Evolutionary conservation across 1,140 invertebrate species (phyloP), one percentile per base, ranked within the genome.

Genomic region (Phymastichus coffea): DNA sequence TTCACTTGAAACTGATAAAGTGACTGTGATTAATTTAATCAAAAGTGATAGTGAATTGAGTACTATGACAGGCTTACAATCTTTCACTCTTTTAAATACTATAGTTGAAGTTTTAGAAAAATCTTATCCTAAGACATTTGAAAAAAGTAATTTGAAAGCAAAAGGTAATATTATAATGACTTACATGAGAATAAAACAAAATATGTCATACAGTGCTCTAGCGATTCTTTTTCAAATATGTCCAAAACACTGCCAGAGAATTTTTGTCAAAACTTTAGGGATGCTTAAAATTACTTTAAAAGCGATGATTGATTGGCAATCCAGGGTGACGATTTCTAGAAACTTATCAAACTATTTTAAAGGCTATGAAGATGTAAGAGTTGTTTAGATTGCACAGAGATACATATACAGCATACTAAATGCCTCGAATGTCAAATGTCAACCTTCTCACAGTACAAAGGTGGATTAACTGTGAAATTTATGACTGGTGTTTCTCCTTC

Each of bases 401-500:
- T 66, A 37, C 17, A 25, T 47, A 61, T 66, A 17, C 48, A 64
- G 51, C 35, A 28, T 20, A 56, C 61, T 46, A 64, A 64, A 57
- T 43, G 41, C 59, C n/a, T 65, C 2, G 41, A 47, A 6, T 65
- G 63, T 51, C 38, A 58, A 52, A 38, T 66, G 15, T 23, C 23
- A 35, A 57, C 49, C n/a, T 70, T 67, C 55, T 73, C 73, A 6
- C 28, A 53, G 4, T 77, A 76, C 47, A 75, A 75, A 66, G 30
- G 46, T 38, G 9, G 49, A 22, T 62, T 65, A 35, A 77, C 71
- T 9, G 57, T 63, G 14, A 78, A 74, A 59, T 61, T 66, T 37
- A 58, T 77, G 52, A 66, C 74, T 33, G 67, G 66, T 9, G 64
- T 77, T 37, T 53, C 66, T 33, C 74, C 30, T 22, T 4, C 20